These are phyloP conservation scores for Thamnaconus septentrionalis DNA, from an alignment of 2,113 vertebrate genomes.

Conservation along the genomic window DNA sequence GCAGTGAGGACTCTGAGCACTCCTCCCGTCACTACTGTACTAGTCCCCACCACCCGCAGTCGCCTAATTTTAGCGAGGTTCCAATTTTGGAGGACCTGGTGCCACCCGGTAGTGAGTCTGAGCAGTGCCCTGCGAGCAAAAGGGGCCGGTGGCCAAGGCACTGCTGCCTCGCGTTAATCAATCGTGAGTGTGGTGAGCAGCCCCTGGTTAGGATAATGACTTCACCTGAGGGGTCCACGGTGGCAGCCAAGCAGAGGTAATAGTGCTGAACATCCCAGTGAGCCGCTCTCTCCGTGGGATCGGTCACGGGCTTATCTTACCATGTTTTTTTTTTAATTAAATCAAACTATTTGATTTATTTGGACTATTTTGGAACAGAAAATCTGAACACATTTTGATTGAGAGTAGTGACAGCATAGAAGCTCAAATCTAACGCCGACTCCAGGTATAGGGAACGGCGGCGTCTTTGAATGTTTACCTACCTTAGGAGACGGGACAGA, in stretches of 20 bases:
- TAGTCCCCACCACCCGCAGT: too few species aligned
- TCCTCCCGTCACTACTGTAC: too few species aligned
- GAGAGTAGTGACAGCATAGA: too few species aligned
- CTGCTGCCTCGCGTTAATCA: constrained; percentile 45
- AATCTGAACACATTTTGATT: too few species aligned
- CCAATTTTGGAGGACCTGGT: not conserved
- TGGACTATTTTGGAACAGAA: too few species aligned
- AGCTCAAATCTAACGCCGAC: too few species aligned
- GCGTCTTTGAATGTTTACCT: too few species aligned
- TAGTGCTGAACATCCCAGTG: constrained; percentile 71
- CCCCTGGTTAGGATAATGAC: constrained; percentile 68
- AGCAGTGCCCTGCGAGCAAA: constrained; percentile 38
- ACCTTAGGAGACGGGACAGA: too few species aligned
- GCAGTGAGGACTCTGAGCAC: not conserved
- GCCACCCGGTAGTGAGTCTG: constrained; percentile 33
- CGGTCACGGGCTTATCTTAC: constrained; percentile 8
- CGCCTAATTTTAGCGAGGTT: not conserved
- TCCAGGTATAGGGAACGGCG: too few species aligned
- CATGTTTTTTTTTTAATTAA: not conserved
- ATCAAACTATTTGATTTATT: too few species aligned
- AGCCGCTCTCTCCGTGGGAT: constrained; percentile 59
- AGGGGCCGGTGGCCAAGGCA: constrained; percentile 35
- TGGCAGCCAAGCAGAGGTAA: constrained; percentile 66
- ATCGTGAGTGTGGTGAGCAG: constrained; percentile 56
- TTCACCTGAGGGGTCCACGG: constrained; percentile 68